A percentile compares a stretch with the other conserved stretches of the same genome.
phyloP scores from a whole-genome alignment of 2,113 vertebrate species.

The Epinephelus fuscoguttatus region DNA sequence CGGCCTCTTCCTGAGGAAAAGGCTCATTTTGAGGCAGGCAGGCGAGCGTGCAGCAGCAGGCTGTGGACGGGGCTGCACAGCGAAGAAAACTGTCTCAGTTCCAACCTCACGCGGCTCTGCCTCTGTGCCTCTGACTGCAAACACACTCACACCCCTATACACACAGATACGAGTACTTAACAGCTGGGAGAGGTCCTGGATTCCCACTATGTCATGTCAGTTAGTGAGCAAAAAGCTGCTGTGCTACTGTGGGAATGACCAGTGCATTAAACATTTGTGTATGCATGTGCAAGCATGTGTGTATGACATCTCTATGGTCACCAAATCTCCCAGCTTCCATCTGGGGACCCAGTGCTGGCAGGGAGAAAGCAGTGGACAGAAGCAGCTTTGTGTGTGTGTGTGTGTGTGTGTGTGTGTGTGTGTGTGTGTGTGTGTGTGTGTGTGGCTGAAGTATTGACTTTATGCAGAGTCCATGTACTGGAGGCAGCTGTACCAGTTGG shows the following conservation, averaged over 20 bases:
- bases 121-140: conserved; percentile 16
- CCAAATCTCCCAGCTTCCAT: conserved; percentile 25
- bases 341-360: conserved; percentile 10
- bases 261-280: background rate
- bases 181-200: conserved; percentile 6
- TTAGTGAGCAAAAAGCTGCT: conserved; percentile 22
- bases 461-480: conserved; percentile 43
- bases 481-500: conserved; percentile 58
- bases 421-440: conserved; percentile 69
- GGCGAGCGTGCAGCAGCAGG: conserved; percentile 41
- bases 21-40: conserved; percentile 36
- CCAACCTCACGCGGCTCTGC: conserved; percentile 40
- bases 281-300: conserved; percentile 24
- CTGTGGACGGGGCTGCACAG: conserved; percentile 25
- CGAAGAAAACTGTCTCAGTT: conserved; percentile 18
- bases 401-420: conserved; percentile 52
- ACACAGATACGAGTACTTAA: conserved; percentile 17
- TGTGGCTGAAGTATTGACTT: conserved; percentile 48
- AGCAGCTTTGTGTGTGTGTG: conserved; percentile 56
- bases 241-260: background rate
- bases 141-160: background rate
- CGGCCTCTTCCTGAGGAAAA: conserved; percentile 51
- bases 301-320: conserved; percentile 45
- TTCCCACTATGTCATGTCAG: conserved; percentile 10
- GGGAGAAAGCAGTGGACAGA: conserved; percentile 45